A percentile compares a stretch with the other conserved stretches of the same genome.
Conservation (phyloP, 2,797 vertebrate species). For the Enteromius afrohamiltoni region DNA sequence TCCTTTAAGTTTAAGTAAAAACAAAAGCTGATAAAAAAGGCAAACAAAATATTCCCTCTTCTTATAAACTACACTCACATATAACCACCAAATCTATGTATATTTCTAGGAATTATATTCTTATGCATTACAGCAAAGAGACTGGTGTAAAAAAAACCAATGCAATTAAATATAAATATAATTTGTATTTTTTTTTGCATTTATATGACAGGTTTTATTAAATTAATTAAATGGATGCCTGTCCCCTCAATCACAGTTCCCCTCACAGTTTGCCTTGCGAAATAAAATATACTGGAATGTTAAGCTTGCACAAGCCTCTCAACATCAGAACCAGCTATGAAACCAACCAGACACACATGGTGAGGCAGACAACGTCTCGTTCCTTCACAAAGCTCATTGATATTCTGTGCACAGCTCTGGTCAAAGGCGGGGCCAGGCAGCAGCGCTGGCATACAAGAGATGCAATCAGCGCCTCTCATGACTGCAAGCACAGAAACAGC, state of each 20-base stretch:
- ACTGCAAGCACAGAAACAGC: constrained; percentile 47
- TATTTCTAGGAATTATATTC: neutral
- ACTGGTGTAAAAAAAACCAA: neutral
- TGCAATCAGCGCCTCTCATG: constrained; percentile 59
- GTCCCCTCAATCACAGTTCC: neutral
- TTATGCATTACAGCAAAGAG: neutral
- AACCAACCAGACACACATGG: constrained; percentile 37
- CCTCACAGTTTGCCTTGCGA: neutral
- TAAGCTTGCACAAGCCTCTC: constrained; percentile 12
- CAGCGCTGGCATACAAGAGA: constrained; percentile 39
- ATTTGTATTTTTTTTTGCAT: no score
- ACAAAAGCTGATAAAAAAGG: neutral
- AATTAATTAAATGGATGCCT: neutral
- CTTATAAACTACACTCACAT: neutral
- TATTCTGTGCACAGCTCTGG: constrained; percentile 79
- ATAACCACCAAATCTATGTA: neutral
- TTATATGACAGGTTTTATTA: neutral
- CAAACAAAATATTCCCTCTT: neutral
- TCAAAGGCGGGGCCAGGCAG: constrained; percentile 69
- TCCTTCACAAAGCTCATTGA: constrained; percentile 71
- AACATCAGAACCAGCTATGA: constrained; percentile 25
- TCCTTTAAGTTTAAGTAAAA: no score
- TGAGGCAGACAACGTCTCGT: constrained; percentile 19
- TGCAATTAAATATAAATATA: neutral
- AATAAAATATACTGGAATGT: neutral